Base-by-base conservation (phyloP, 2,113 vertebrate species). In the Maccullochella peelii region DNA sequence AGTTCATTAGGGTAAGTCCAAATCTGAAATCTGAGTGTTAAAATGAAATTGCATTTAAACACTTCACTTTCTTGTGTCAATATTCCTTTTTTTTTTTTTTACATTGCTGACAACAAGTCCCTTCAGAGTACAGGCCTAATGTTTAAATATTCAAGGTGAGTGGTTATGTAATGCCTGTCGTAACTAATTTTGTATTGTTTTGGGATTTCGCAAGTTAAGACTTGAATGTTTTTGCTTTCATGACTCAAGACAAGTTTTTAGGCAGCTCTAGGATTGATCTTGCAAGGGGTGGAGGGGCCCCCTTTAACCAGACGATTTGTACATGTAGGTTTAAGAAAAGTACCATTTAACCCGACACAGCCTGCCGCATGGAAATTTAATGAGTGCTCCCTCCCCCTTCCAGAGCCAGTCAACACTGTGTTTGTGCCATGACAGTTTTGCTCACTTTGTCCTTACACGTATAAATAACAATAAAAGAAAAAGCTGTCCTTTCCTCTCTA, bases 81-180 rank as follows among this genome's bases (percentile, higher is more conserved):
- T 25, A 62, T n/a, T 40, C 12, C 11, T 55, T 15, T 59, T 14
- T n/a, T n/a, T n/a, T n/a, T n/a, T n/a, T n/a, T 47, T 30, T 54
- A 18, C 27, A 23, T 44, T 7, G 6, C 14, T 66, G 49, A 9
- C 42, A 23, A 49, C 44, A 9, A 36, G 42, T 42, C 62, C 18
- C 47, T 59, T 44, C 76, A 65, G 11, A 66, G 52, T 38, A n/a
- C 25, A 36, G 69, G 4, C 52, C 40, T 36, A 10, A 47, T 15
- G 36, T 59, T 67, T 9, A 38, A 49, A 49, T 67, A 66, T 81
- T 73, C 59, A 80, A 57, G 21, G 61, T 66, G 79, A 25, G 40
- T 59, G 52, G 12, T 74, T 61, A 82, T 68, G 54, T 18, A 67
- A 74, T 27, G 11, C 11, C 27, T 73, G 50, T 20, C 42, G 11